phyloP scores from a whole-genome alignment of 2,888 invertebrate genomes.

The Oeneis ivallda region DNA sequence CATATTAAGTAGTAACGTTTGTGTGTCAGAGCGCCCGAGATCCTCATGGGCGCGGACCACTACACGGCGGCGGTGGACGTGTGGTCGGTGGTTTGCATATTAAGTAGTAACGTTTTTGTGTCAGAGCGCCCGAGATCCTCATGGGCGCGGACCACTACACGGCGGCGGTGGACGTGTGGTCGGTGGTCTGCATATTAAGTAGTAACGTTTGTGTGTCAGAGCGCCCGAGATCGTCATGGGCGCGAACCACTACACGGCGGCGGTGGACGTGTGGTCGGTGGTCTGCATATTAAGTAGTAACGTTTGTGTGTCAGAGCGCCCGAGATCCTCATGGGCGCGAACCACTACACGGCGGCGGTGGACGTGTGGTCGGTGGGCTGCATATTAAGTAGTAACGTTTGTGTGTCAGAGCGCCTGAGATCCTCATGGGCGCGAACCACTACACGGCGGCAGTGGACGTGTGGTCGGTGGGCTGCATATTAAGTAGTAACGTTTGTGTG shows the following conservation, averaged over 20 bases:
- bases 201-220: slow-evolving; percentile 68
- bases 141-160: slow-evolving; percentile 99
- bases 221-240: slow-evolving; percentile 99
- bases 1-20: slow-evolving; percentile 87
- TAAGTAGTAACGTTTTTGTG: slow-evolving; percentile 66
- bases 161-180: slow-evolving; percentile 99
- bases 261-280: slow-evolving; percentile 99
- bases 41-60: slow-evolving; percentile 98
- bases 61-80: slow-evolving; percentile 98
- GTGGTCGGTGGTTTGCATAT: slow-evolving; percentile 99
- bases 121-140: slow-evolving; percentile 97
- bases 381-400: slow-evolving; percentile 87
- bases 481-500: slow-evolving; percentile 66
- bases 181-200: slow-evolving; percentile 99
- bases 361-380: slow-evolving; percentile 99
- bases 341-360: slow-evolving; percentile 97
- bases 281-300: slow-evolving; percentile 96
- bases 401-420: slow-evolving; percentile 93
- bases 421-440: slow-evolving; percentile 98
- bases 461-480: slow-evolving; percentile 99
- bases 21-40: slow-evolving; percentile 93
- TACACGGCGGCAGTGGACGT: slow-evolving; percentile 98
- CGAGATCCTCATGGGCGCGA: slow-evolving; percentile 99
- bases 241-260: slow-evolving; percentile 96
- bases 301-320: slow-evolving; percentile 87